A percentile compares a stretch with the other conserved stretches of the same genome.
These are phyloP conservation scores for Carassius gibelio DNA, from an alignment of 2,113 vertebrate species.

Conservation along the genomic window DNA sequence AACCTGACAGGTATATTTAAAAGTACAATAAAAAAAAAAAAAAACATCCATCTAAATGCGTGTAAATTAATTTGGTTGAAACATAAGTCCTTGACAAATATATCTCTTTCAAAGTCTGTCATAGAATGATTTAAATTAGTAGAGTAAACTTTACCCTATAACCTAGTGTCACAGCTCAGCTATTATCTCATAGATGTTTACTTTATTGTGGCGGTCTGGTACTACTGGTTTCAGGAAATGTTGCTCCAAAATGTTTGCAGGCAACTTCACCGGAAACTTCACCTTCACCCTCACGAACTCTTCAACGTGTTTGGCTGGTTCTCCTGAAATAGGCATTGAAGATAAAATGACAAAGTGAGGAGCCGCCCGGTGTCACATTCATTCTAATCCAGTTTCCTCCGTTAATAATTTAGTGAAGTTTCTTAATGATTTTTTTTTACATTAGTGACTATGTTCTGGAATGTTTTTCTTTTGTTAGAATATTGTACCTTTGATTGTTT, in stretches of 20 bases:
- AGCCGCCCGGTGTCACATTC: background rate
- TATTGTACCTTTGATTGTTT: background rate
- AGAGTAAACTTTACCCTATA: background rate
- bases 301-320: constrained; percentile 53
- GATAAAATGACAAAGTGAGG: constrained; percentile 71
- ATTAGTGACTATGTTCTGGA: no score
- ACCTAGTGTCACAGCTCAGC: background rate
- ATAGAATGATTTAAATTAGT: background rate
- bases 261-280: constrained; percentile 21
- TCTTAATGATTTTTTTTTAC: background rate
- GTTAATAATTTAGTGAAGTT: constrained; percentile 9
- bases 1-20: constrained; percentile 56
- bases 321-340: constrained; percentile 69
- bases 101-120: background rate
- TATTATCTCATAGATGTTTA: background rate
- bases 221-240: background rate
- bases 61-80: background rate
- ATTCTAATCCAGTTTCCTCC: background rate
- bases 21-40: background rate
- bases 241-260: constrained; percentile 11
- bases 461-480: no score
- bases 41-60: background rate
- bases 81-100: background rate
- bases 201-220: background rate
- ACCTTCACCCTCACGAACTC: constrained; percentile 28